Base-by-base conservation (phyloP, 2,113 vertebrate species). In the Microtus oregoni region DNA sequence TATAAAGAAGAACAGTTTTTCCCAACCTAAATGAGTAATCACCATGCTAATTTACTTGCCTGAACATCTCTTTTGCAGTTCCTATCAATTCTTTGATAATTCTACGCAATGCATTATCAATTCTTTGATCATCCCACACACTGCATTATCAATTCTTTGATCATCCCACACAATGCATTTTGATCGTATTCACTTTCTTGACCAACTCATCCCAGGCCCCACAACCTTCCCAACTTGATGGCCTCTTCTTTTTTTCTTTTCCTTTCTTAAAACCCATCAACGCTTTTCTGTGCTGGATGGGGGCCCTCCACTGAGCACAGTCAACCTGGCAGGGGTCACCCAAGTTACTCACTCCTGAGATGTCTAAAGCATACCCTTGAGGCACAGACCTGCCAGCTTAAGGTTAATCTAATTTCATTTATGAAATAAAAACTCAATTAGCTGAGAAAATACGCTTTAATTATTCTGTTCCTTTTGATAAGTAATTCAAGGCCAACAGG, bases 401-500 rank as follows among this genome's bases (percentile, higher is more conserved):
- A 86, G 41, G 58, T 41, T 88, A 93, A 91, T 91, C 44, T 44
- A 91, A 76, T 92, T 92, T 92, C 68, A 89, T n/a, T 89, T 61
- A 94, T 75, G 13, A 94, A 97, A 92, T 73, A 94, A 87, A 93
- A 55, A 87, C 3, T 90, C 67, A 87, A 86, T n/a, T 79, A 44
- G 26, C 75, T 35, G 28, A 76, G 19, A 24, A 93, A 96, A 77
- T 58, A 47, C 28, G 38, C 81, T 65, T 92, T 73, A 68, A 83
- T n/a, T 88, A 50, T 70, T 50, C 61, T 67, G 38, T 77, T 89
- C 10, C 50, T 92, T 55, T 55, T 90, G 92, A 83, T 26, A 92
- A 7, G 73, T 32, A 93, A 88, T 26, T 8, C 30, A 81, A 92
- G 44, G 50, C 41, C 83, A 67, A 52, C 17, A 75, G 41, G 82